These are phyloP conservation scores for Mystacornis crossleyi DNA, from an alignment of 2,113 vertebrate genomes.

Conservation along the genomic window DNA sequence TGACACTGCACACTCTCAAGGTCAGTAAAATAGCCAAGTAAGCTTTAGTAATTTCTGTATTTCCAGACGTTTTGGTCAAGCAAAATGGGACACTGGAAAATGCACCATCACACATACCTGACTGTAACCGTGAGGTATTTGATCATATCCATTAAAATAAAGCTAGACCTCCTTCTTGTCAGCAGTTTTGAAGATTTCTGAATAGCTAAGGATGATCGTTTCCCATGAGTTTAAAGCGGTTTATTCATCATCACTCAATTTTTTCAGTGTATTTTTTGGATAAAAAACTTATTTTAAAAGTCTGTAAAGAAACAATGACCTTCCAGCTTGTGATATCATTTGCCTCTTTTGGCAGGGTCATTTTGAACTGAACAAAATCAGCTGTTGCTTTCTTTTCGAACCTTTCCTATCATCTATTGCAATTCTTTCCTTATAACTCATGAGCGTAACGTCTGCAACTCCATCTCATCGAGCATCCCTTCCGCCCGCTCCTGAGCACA, in stretches of 20 bases:
- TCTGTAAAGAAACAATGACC: slow-evolving; percentile 8
- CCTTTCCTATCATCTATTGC: neutral
- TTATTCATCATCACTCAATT: neutral
- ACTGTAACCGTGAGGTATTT: neutral
- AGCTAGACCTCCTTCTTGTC: neutral
- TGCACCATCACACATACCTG: neutral
- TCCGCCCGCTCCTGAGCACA: neutral
- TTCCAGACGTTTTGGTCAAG: neutral
- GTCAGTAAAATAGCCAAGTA: neutral
- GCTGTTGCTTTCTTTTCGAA: slow-evolving; percentile 19
- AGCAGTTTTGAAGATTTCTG: neutral
- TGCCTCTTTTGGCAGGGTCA: slow-evolving; percentile 56
- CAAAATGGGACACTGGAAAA: neutral
- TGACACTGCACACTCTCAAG: neutral
- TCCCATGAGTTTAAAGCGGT: neutral
- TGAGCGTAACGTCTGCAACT: fast-evolving
- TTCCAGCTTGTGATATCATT: slow-evolving; percentile 51
- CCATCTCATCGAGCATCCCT: neutral
- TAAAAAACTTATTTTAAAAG: slow-evolving; percentile 21
- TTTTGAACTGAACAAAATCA: slow-evolving; percentile 48
- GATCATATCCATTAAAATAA: neutral
- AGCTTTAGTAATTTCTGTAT: neutral
- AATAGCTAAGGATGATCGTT: neutral
- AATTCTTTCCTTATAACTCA: slow-evolving; percentile 30
- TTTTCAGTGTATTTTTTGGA: slow-evolving; percentile 8